phyloP scores from a whole-genome alignment of 2,113 vertebrate genomes.

The Sphyrna mokarran region DNA sequence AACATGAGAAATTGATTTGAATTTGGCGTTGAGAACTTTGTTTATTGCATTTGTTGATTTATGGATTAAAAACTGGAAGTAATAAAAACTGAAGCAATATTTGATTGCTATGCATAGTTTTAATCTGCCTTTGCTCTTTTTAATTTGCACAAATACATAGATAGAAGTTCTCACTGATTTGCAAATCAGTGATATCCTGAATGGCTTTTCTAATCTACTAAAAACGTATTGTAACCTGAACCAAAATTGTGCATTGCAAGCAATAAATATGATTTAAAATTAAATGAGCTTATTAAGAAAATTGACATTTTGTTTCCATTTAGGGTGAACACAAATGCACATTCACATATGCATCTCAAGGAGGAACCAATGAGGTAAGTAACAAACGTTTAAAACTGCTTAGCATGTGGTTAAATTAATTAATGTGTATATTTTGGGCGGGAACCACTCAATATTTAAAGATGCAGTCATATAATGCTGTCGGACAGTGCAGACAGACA shows the following conservation, averaged over 20 bases:
- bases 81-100: not conserved
- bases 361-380: slow-evolving; percentile 36
- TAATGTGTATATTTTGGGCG: not conserved
- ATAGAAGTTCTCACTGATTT: not conserved
- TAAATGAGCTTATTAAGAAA: not conserved
- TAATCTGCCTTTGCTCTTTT: not conserved
- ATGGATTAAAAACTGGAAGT: not conserved
- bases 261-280: not conserved
- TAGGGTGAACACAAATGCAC: slow-evolving; percentile 5
- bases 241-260: not conserved
- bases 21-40: not conserved
- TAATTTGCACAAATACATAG: not conserved
- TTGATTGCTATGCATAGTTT: not conserved
- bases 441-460: not conserved
- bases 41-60: not conserved
- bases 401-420: not conserved
- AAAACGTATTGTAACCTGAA: not conserved
- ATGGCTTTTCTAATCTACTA: not conserved
- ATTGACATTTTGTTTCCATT: not conserved
- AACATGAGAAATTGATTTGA: not conserved
- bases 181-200: not conserved
- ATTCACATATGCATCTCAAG: slow-evolving; percentile 33
- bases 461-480: not conserved
- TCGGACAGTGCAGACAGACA: not conserved
- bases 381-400: not conserved